Conservation (phyloP, 2,888 invertebrate species). For the Ophioninae sp. region DNA sequence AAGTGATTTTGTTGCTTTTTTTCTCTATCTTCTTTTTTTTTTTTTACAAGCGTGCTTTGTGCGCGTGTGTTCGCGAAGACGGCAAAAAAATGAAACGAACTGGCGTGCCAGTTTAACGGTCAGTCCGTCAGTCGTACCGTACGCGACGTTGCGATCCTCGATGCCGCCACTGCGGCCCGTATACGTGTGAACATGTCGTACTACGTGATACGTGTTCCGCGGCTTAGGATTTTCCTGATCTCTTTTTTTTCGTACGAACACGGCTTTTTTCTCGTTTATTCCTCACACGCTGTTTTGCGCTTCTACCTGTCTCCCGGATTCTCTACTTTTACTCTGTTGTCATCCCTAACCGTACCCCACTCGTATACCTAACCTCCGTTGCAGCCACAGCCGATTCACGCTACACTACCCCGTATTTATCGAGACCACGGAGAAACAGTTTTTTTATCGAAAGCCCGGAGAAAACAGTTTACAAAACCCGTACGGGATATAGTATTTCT, state of each 20-base stretch:
- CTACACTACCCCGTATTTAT: too few relatives aligned
- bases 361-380: too few relatives aligned
- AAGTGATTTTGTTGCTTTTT: constrained; percentile 35
- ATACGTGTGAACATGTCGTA: not conserved
- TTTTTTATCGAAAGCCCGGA: too few relatives aligned
- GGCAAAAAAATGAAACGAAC: constrained; percentile 30
- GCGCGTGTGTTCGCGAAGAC: not conserved
- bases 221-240: constrained; percentile 1
- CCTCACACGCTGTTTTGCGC: too few relatives aligned
- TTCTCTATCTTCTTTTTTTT: not conserved
- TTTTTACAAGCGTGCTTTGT: constrained; percentile 9
- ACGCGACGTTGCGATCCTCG: constrained; percentile 37
- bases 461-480: too few relatives aligned
- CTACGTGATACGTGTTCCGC: constrained; percentile 17
- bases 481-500: too few relatives aligned
- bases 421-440: too few relatives aligned
- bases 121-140: constrained; percentile 46
- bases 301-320: too few relatives aligned
- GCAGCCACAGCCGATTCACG: too few relatives aligned
- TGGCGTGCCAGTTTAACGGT: constrained; percentile 58
- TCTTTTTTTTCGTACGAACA: not conserved
- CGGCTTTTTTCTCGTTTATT: too few relatives aligned
- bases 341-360: too few relatives aligned
- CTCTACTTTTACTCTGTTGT: too few relatives aligned
- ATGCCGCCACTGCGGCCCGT: constrained; percentile 21